Evolutionary conservation across 1,140 invertebrate genomes (phyloP), one percentile per base, ranked within the genome.

Genomic region (Palaemon carinicauda): DNA sequence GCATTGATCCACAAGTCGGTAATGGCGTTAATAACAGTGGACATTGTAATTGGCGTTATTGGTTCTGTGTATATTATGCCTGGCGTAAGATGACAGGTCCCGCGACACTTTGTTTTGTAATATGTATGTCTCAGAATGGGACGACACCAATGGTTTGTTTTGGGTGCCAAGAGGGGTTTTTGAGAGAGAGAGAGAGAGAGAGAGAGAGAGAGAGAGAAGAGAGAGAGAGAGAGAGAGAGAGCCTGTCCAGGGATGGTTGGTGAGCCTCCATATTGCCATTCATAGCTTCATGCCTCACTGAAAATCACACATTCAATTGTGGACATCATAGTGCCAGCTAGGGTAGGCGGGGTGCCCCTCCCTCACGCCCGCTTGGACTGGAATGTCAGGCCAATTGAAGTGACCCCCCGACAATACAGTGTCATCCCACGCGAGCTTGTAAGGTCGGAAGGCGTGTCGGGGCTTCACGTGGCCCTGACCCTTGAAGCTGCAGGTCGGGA

Each of bases 261-360:
- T 21, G 14, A 24, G 50, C 51, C 77, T 77, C 73, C 84, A 86
- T 86, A 86, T 86, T 86, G 84, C 84, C 84, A 86, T 86, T 86
- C 84, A 86, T 86, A 86, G 77, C 80, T 74, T 86, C 84, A 86
- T 80, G 84, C 84, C 84, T 86, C 84, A 86, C 84, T 86, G 84
- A 77, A 86, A 86, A 86, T 86, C 84, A 86, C 84, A 79, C 84
- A 86, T 86, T 86, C 84, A 86, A 86, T 86, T 80, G 84, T 78
- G 77, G 84, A 86, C 84, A 86, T 86, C 84, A 86, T 80, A 86
- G 84, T 80, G 84, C 60, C 54, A 41, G 77, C 33, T 65, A 60
- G 84, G 84, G 73, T 80, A 41, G 77, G 31, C 74, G 52, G 14
- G 56, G 27, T 80, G 84, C 77, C 84, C 41, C 84, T 86, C 84